Evolutionary conservation across 2,888 invertebrate genomes (phyloP).

Genomic region (Diplolepis rosae): DNA sequence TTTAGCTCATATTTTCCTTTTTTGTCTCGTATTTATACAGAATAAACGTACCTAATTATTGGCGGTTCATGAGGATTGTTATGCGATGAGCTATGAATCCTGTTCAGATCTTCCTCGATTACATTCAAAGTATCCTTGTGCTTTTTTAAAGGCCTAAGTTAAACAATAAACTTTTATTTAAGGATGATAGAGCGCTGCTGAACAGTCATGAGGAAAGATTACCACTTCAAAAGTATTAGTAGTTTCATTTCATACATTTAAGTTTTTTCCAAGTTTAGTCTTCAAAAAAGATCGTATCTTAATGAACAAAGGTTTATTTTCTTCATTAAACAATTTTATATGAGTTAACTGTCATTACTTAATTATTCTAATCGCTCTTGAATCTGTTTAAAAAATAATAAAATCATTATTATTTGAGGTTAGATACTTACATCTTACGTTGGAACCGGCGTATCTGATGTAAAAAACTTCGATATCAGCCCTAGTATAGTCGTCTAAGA

Average conservation of each 20-base stretch:
- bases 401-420: too few species aligned
- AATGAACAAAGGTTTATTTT: too few species aligned
- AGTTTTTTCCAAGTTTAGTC: too few species aligned
- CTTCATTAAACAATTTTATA: too few species aligned
- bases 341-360: too few species aligned
- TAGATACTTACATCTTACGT: constrained; percentile 86
- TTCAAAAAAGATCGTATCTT: too few species aligned
- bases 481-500: constrained; percentile 90
- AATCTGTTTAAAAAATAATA: too few species aligned
- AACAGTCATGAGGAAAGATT: too few species aligned
- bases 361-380: too few species aligned
- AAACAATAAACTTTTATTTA: background rate
- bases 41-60: constrained; percentile 75
- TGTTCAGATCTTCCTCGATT: constrained; percentile 86
- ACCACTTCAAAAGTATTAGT: too few species aligned
- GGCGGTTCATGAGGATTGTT: constrained; percentile 52
- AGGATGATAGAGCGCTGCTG: background rate
- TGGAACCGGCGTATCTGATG: constrained; percentile 90
- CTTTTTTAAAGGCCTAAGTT: constrained; percentile 89
- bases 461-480: constrained; percentile 93
- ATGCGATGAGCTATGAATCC: constrained; percentile 76
- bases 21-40: background rate
- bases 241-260: too few species aligned
- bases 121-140: constrained; percentile 87
- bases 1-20: too few species aligned